Conservation (phyloP, 2,113 vertebrate genomes). For the Mirounga angustirostris region DNA sequence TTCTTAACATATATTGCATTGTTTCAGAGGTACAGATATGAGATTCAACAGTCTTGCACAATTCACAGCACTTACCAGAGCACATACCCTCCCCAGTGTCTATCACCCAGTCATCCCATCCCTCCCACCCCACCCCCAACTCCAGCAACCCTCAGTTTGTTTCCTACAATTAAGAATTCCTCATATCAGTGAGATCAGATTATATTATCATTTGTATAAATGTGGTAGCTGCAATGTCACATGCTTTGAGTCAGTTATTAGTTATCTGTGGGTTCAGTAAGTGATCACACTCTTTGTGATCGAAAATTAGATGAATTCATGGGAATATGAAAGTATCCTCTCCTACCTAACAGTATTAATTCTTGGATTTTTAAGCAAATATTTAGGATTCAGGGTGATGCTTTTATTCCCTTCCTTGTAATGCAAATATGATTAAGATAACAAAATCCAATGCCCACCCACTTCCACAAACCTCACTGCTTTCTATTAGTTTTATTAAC, state of each 20-base stretch:
- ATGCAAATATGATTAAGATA: background rate
- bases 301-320: constrained; percentile 66
- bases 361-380: background rate
- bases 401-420: background rate
- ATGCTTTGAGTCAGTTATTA: constrained; percentile 80
- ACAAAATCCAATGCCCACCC: constrained; percentile 3
- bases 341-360: constrained; percentile 42
- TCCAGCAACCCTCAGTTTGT: too few relatives aligned
- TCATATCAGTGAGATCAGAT: too few relatives aligned
- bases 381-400: background rate
- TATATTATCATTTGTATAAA: constrained; percentile 41
- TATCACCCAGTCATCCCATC: too few relatives aligned
- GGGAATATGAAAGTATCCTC: background rate
- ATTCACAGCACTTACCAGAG: too few relatives aligned
- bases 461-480: background rate
- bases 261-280: constrained; percentile 74
- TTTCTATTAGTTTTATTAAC: background rate
- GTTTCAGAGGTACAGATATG: too few relatives aligned
- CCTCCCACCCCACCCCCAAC: too few relatives aligned
- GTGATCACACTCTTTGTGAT: constrained; percentile 27
- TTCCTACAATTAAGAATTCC: too few relatives aligned
- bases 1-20: too few relatives aligned
- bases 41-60: too few relatives aligned
- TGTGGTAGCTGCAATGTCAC: constrained; percentile 72
- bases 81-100: too few relatives aligned